phyloP scores from a whole-genome alignment of 1,140 invertebrate species.

The Drosophila punjabiensis region DNA sequence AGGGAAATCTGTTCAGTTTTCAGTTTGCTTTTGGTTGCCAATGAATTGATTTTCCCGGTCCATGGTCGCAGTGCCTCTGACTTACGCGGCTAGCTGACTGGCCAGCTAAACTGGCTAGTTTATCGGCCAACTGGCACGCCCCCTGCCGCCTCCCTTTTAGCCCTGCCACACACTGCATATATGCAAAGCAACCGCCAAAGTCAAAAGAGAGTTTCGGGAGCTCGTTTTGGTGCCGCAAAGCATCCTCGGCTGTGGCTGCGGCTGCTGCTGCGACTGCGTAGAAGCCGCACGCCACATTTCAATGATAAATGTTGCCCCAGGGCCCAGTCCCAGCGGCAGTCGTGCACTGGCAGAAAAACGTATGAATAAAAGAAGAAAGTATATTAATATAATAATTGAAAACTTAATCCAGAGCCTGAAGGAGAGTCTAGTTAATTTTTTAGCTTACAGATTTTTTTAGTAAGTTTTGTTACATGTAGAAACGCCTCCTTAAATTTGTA shows the following conservation, averaged over 20 bases:
- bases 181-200: constrained; percentile 80
- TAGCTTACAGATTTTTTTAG: no score
- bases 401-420: no score
- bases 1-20: constrained; percentile 74
- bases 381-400: no score
- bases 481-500: no score
- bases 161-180: constrained; percentile 49
- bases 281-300: constrained; percentile 79
- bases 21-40: constrained; percentile 44
- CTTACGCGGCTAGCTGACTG: constrained; percentile 63
- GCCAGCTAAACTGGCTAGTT: constrained; percentile 52
- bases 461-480: no score
- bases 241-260: constrained; percentile 44
- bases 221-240: constrained; percentile 83
- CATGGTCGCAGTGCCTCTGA: constrained; percentile 38
- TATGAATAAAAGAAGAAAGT: no score
- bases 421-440: no score
- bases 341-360: constrained; percentile 1
- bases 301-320: constrained; percentile 79
- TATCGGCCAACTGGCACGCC: constrained; percentile 69
- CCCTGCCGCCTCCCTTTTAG: background rate
- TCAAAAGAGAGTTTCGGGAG: constrained; percentile 71
- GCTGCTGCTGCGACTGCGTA: constrained; percentile 64
- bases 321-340: constrained; percentile 34
- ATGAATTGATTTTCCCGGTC: constrained; percentile 75